Evolutionary conservation across 2,797 vertebrate genomes (phyloP).

Genomic region (Heliangelus exortis): DNA sequence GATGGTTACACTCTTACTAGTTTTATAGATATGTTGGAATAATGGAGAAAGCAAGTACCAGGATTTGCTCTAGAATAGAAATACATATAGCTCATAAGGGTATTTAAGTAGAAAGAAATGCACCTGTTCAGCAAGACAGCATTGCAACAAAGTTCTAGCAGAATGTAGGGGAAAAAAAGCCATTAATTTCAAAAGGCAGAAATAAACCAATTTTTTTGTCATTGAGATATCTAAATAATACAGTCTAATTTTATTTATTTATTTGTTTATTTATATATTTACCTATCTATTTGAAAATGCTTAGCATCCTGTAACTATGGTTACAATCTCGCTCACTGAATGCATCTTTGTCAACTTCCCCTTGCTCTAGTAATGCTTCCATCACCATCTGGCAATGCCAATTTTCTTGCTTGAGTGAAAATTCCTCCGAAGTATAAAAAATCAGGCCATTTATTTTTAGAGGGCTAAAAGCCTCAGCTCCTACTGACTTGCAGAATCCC

Average conservation of each 20-base stretch:
- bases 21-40: background rate
- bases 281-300: conserved; percentile 23
- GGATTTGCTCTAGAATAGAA: background rate
- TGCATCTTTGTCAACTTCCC: conserved; percentile 43
- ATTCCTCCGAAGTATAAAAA: conserved; percentile 56
- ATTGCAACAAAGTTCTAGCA: background rate
- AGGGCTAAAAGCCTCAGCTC: background rate
- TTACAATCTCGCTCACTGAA: conserved; percentile 63
- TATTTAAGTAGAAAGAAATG: background rate
- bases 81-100: background rate
- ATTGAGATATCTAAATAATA: conserved; percentile 3
- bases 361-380: conserved; percentile 47
- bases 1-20: background rate
- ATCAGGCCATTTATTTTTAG: conserved; percentile 54
- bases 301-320: conserved; percentile 67
- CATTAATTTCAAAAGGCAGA: conserved; percentile 30
- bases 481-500: background rate
- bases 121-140: background rate
- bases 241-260: conserved; percentile 50
- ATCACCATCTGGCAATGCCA: conserved; percentile 66
- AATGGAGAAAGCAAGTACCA: background rate
- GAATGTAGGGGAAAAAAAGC: background rate
- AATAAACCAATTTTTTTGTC: background rate
- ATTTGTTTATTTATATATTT: conserved; percentile 38
- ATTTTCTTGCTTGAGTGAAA: conserved; percentile 59